Percentiles rank a stretch among this genome's conserved stretches.
Conservation (phyloP, 2,888 invertebrate species). For the Aphrophora alni region DNA sequence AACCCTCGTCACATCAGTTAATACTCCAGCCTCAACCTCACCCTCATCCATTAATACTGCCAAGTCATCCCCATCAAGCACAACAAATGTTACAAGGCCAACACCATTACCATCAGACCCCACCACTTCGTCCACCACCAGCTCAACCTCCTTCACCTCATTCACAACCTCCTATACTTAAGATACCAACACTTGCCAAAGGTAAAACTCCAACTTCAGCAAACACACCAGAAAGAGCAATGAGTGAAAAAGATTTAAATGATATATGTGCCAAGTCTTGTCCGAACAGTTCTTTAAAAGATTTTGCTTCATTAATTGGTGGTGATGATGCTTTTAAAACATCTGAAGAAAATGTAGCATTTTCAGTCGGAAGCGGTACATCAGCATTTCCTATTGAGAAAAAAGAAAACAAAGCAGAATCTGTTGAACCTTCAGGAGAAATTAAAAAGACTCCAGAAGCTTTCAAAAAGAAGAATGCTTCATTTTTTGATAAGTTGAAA, state of each 20-base stretch:
- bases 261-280: conserved; percentile 59
- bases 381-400: conserved; percentile 22
- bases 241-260: conserved; percentile 60
- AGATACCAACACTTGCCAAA: conserved; percentile 30
- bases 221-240: conserved; percentile 45
- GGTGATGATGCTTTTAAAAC: conserved; percentile 45
- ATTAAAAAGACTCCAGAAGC: conserved; percentile 51
- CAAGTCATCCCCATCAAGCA: neutral
- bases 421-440: neutral
- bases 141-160: neutral
- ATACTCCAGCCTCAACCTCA: neutral
- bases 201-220: neutral
- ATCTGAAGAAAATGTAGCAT: neutral
- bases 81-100: conserved; percentile 8
- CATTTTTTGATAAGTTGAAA: conserved; percentile 83
- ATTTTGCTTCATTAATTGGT: conserved; percentile 61
- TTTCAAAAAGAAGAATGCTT: conserved; percentile 72
- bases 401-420: conserved; percentile 17
- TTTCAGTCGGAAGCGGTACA: conserved; percentile 7
- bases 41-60: neutral
- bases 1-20: neutral
- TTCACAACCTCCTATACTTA: conserved; percentile 29
- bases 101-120: conserved; percentile 53
- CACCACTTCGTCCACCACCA: neutral
- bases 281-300: conserved; percentile 61